Conservation (phyloP, 2,797 vertebrate genomes). For the Acanthurus lineatus region DNA sequence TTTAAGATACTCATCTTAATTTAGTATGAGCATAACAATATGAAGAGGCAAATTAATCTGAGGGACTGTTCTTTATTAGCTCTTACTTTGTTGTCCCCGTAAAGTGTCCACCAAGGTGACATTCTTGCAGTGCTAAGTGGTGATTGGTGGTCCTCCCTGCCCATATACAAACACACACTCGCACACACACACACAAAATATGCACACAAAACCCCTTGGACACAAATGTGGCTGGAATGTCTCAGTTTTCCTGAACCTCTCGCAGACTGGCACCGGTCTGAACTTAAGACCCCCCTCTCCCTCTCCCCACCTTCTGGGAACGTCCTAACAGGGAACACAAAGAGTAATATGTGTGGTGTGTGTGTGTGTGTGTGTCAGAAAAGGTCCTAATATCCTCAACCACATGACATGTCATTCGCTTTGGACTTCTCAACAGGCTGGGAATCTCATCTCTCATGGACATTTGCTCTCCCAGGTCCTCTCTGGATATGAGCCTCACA, state of each 20-base stretch:
- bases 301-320: slow-evolving; percentile 67
- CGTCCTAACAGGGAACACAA: slow-evolving; percentile 54
- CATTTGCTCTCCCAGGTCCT: slow-evolving; percentile 15
- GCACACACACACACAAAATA: slow-evolving; percentile 22
- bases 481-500: slow-evolving; percentile 10
- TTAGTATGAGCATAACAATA: slow-evolving; percentile 10
- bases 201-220: slow-evolving; percentile 34
- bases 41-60: slow-evolving; percentile 4
- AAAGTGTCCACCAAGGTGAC: slow-evolving; percentile 68
- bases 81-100: slow-evolving; percentile 6
- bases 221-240: slow-evolving; percentile 75
- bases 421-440: slow-evolving; percentile 44
- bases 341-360: slow-evolving; percentile 36
- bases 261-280: slow-evolving; percentile 78
- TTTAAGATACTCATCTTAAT: slow-evolving; percentile 34
- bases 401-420: slow-evolving; percentile 52
- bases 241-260: slow-evolving; percentile 66
- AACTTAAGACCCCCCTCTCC: slow-evolving; percentile 52
- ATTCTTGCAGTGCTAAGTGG: slow-evolving; percentile 75
- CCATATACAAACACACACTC: slow-evolving; percentile 22
- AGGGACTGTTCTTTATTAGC: slow-evolving; percentile 14
- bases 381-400: slow-evolving; percentile 24
- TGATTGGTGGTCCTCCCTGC: slow-evolving; percentile 49
- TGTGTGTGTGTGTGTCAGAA: slow-evolving; percentile 19
- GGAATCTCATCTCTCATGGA: slow-evolving; percentile 42